Evolutionary conservation across 2,888 invertebrate species (phyloP).

Genomic region (Falcaria lacertinaria): DNA sequence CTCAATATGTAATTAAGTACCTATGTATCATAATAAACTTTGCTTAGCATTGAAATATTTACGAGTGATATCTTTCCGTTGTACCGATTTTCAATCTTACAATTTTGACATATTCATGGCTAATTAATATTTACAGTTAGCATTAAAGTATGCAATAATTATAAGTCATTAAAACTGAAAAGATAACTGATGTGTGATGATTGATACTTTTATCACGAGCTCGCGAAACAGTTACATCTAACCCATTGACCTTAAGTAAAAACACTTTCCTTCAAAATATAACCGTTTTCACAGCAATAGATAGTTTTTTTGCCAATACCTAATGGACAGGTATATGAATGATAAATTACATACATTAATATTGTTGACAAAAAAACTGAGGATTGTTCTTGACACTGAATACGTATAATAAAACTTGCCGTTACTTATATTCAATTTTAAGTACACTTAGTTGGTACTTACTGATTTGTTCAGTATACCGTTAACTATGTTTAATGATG

Average conservation of each 20-base stretch:
- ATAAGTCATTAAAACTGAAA: conserved; percentile 32
- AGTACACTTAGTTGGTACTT: conserved; percentile 20
- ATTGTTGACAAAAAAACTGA: conserved; percentile 16
- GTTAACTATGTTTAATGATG: conserved; percentile 14
- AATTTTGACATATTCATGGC: conserved; percentile 1
- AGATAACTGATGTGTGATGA: conserved; percentile 27
- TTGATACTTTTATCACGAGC: conserved; percentile 34
- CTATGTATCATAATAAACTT: neutral
- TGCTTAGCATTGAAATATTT: neutral
- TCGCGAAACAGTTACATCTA: conserved; percentile 30
- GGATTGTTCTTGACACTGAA: conserved; percentile 28
- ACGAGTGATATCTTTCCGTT: conserved; percentile 23
- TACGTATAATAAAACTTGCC: conserved; percentile 25
- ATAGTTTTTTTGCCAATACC: conserved; percentile 5
- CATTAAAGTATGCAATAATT: conserved; percentile 21
- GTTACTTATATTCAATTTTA: conserved; percentile 25
- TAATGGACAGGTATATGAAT: conserved; percentile 13
- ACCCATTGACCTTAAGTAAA: conserved; percentile 20
- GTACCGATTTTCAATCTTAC: conserved; percentile 2
- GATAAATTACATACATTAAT: conserved; percentile 23
- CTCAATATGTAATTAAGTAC: neutral
- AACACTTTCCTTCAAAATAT: conserved; percentile 1
- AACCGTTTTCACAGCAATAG: neutral
- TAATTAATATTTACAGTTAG: conserved; percentile 30
- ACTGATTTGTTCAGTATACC: conserved; percentile 14